phyloP scores from a whole-genome alignment of 2,888 invertebrate genomes.

The Drosophila affinis region DNA sequence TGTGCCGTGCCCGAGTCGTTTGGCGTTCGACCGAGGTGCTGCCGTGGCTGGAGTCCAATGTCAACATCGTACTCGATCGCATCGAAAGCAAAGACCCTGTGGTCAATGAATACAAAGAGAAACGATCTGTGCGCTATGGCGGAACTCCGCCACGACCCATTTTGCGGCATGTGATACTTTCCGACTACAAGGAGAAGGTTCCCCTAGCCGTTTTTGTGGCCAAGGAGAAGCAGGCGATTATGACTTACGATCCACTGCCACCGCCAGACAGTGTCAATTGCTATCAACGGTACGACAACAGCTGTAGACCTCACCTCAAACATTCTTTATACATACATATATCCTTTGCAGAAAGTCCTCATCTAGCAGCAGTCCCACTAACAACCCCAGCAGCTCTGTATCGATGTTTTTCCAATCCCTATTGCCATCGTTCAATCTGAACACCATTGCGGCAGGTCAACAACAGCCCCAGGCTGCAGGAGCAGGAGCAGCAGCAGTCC shows the following conservation, averaged over 20 bases:
- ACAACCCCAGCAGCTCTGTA: slow-evolving; percentile 81
- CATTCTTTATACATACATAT: background rate
- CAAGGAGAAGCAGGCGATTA: slow-evolving; percentile 84
- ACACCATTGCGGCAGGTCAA: slow-evolving; percentile 60
- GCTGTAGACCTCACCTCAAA: background rate
- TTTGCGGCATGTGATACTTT: slow-evolving; percentile 82
- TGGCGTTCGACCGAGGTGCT: slow-evolving; percentile 91
- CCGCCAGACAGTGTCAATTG: slow-evolving; percentile 90
- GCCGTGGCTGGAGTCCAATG: slow-evolving; percentile 91
- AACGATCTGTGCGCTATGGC: slow-evolving; percentile 81
- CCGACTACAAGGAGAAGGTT: slow-evolving; percentile 85
- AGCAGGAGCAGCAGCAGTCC: slow-evolving; percentile 19
- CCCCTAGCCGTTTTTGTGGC: slow-evolving; percentile 83
- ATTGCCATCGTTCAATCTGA: slow-evolving; percentile 87
- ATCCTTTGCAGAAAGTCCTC: slow-evolving; percentile 76
- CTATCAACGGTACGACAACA: slow-evolving; percentile 85
- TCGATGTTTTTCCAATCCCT: slow-evolving; percentile 89
- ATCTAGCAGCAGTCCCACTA: slow-evolving; percentile 81
- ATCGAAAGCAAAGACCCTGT: slow-evolving; percentile 87
- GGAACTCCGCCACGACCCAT: slow-evolving; percentile 82
- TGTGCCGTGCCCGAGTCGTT: slow-evolving; percentile 89
- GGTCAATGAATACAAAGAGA: slow-evolving; percentile 86
- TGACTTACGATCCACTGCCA: slow-evolving; percentile 92
- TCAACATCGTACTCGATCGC: slow-evolving; percentile 86
- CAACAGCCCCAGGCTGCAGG: slow-evolving; percentile 50